Evolutionary conservation across 2,113 vertebrate genomes (phyloP), one percentile per base, ranked within the genome.

Genomic region (Ageneiosus marmoratus): DNA sequence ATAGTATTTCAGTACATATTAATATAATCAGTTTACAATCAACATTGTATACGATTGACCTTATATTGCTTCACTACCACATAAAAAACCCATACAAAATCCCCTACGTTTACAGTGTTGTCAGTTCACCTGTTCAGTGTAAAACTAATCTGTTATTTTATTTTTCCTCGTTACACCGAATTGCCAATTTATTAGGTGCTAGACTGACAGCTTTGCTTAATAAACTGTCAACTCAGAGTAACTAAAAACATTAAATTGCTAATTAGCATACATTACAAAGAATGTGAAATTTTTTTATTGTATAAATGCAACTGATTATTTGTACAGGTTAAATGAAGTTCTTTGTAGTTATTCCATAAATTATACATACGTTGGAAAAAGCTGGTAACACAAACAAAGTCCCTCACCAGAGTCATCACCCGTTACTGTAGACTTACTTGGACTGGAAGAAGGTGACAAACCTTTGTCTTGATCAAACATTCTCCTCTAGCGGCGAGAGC

Each of bases 391-490:
- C 24, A 13, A 12, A 24, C 48, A 20, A 32, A 73, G 48, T 34
- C 10, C 27, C n/a, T 73, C 18, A 53, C 29, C 9, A 32, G 3
- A 18, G n/a, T 29, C 58, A 16, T 69, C 37, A 56, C 34, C 44
- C 8, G 16, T 60, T 27, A 73, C 18, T 51, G 76, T 24, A 63
- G 50, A 51, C 48, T 78, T 53, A 56, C 48, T 70, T 44, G 51
- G 7, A 13, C 50, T 58, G 63, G 53, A 50, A 24, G 29, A 77
- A 51, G 56, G 44, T 4, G 6, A 83, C 29, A 56, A 53, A 32
- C 46, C 63, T 44, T 70, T 67, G 22, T 20, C 63, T 78, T 11
- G 16, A 60, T 8, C 8, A 58, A 84, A 60, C 55, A 79, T 83
- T 53, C 58, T 84, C 44, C 65, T 79, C 20, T 69, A 83, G 29